Evolutionary conservation across 2,113 vertebrate species (phyloP).

Genomic region (Sinocyclocheilus rhinocerous): DNA sequence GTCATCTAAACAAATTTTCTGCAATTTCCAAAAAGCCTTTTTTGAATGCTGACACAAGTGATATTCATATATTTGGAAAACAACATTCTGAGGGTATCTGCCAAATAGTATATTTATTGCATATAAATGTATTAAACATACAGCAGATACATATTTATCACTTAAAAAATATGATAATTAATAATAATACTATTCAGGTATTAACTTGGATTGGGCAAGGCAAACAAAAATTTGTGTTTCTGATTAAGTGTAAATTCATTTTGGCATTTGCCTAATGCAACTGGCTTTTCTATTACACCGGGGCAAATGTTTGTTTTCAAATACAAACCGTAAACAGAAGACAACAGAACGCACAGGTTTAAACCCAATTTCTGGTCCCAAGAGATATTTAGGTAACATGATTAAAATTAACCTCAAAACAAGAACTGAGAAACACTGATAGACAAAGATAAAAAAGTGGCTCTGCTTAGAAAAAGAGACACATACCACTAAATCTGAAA

Average conservation of each 20-base stretch:
- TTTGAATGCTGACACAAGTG: neutral
- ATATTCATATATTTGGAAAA: neutral
- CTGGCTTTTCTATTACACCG: slow-evolving; percentile 32
- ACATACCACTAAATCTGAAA: slow-evolving; percentile 16
- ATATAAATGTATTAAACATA: neutral
- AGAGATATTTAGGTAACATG: slow-evolving; percentile 62
- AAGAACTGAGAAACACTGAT: slow-evolving; percentile 65
- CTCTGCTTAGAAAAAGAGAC: slow-evolving; percentile 53
- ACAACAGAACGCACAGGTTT: slow-evolving; percentile 52
- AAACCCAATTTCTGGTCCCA: slow-evolving; percentile 71
- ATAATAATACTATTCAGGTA: neutral
- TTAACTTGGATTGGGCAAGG: neutral
- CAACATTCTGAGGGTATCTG: neutral
- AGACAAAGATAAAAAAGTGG: slow-evolving; percentile 60
- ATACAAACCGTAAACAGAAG: slow-evolving; percentile 66
- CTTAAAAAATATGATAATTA: neutral
- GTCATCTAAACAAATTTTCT: neutral
- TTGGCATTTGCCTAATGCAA: slow-evolving; percentile 65
- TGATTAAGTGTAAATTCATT: slow-evolving; percentile 67
- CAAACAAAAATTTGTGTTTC: neutral
- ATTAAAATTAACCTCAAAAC: slow-evolving; percentile 71
- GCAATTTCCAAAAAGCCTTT: neutral
- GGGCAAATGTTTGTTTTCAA: slow-evolving; percentile 9
- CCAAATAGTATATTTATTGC: neutral
- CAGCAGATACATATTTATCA: slow-evolving; percentile 13